Evolutionary conservation across 2,888 invertebrate species (phyloP), one percentile per base, ranked within the genome.

Genomic region (Polylopha cassiicola): DNA sequence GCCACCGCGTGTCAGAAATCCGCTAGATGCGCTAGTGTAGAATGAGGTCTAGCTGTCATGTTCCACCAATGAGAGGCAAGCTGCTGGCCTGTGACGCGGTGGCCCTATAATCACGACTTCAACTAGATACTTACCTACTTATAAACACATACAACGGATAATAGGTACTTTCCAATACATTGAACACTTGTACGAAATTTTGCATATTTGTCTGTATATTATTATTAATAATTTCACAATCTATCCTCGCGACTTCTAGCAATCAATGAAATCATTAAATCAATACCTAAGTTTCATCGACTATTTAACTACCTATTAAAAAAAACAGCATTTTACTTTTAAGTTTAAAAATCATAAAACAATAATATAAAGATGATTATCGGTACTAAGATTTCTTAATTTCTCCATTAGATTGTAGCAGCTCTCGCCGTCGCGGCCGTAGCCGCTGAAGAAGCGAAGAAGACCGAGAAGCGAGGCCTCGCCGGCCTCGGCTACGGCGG

Each of bases 401-500:
- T 31, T 3, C 38, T 20, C 45, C 16, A 13, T 8, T 58, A 84
- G 84, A 61, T 84, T 46, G 68, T 82, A 44, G 67, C 73, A 38
- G 74, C 72, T 29, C 64, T 84, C 8, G 63, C 73, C 46, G 39
- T 78, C 28, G 69, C 70, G 47, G 82, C 80, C 42, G 76, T 73
- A 18, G 68, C 66, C 61, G 85, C 84, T 32, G 82, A 81, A 33
- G 81, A 78, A 21, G 77, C 68, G 22, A 85, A 85, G 67, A 84
- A 84, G 64, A 78, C 80, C 36, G 82, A 86, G 51, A 85, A 86
- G 58, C 74, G 86, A 22, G 85, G 82, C 50, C 69, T 87, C 30
- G 65, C 77, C 39, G 62, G 73, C 45, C 73, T 86, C 13, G 39
- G 39, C 27, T 21, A 31, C 11, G 27, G 26, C 1, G 33, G 21